A percentile compares a stretch with the other conserved stretches of the same genome.
Conservation (phyloP, 2,797 vertebrate genomes). For the Anguilla obscura region DNA sequence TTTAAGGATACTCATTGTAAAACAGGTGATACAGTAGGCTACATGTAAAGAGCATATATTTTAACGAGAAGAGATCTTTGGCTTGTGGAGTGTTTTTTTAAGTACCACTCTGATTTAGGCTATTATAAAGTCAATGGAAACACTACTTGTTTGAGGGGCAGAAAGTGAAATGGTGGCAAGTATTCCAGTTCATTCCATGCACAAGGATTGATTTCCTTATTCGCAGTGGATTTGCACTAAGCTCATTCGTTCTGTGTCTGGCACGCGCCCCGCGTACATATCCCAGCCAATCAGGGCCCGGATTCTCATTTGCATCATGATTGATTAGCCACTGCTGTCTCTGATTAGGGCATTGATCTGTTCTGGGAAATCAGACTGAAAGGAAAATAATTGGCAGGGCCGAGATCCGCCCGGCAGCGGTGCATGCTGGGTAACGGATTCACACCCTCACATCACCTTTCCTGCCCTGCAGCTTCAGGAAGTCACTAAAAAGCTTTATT, state of each 20-base stretch:
- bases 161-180: background rate
- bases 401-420: conserved; percentile 33
- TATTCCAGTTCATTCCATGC: background rate
- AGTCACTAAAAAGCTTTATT: background rate
- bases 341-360: conserved; percentile 50
- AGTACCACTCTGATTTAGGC: background rate
- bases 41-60: conserved; percentile 59
- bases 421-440: conserved; percentile 59
- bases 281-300: background rate
- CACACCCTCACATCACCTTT: conserved; percentile 17
- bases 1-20: conserved; percentile 60
- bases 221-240: background rate
- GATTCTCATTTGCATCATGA: conserved; percentile 4
- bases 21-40: conserved; percentile 45
- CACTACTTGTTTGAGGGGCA: background rate
- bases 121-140: background rate
- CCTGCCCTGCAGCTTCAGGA: background rate
- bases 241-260: background rate
- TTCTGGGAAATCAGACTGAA: conserved; percentile 47
- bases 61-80: background rate
- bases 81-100: conserved; percentile 30
- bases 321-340: conserved; percentile 42
- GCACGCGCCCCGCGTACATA: background rate
- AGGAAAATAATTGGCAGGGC: conserved; percentile 40
- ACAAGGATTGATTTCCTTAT: background rate